Percentiles rank a stretch among this genome's conserved stretches.
phyloP scores from a whole-genome alignment of 2,113 vertebrate genomes.

The Chloroceryle aenea region DNA sequence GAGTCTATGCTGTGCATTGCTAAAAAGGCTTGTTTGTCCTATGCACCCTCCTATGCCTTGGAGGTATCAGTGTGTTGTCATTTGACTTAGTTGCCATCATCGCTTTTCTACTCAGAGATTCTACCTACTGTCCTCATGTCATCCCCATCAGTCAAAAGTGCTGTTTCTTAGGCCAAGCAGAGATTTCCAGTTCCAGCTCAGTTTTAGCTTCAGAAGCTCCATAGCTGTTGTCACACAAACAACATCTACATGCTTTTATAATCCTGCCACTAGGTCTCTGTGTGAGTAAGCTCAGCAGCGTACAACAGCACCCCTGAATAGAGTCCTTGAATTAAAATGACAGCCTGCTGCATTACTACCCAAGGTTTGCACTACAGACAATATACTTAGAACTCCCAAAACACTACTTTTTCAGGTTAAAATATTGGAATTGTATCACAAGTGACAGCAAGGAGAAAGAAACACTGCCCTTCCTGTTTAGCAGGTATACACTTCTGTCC shows the following conservation, averaged over 20 bases:
- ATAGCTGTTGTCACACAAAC: background rate
- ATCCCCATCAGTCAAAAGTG: background rate
- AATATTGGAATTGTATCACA: background rate
- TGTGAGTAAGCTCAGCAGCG: background rate
- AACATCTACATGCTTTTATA: background rate
- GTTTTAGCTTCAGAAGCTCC: background rate
- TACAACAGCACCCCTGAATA: background rate
- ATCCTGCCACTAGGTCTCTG: background rate
- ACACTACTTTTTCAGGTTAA: background rate
- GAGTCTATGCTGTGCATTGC: background rate
- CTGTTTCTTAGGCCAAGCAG: background rate
- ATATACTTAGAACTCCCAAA: background rate
- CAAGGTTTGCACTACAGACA: background rate
- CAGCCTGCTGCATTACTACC: background rate
- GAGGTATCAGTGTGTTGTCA: background rate
- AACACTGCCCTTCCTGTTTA: background rate
- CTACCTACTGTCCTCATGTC: background rate
- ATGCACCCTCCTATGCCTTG: background rate
- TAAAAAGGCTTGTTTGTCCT: background rate
- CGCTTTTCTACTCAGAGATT: background rate
- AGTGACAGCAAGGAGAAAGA: background rate
- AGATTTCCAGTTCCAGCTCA: background rate
- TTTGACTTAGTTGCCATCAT: background rate
- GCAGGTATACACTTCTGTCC: background rate
- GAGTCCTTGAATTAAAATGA: background rate